These are phyloP conservation scores for Lochmaea capreae DNA, from an alignment of 2,888 invertebrate species.

Conservation along the genomic window DNA sequence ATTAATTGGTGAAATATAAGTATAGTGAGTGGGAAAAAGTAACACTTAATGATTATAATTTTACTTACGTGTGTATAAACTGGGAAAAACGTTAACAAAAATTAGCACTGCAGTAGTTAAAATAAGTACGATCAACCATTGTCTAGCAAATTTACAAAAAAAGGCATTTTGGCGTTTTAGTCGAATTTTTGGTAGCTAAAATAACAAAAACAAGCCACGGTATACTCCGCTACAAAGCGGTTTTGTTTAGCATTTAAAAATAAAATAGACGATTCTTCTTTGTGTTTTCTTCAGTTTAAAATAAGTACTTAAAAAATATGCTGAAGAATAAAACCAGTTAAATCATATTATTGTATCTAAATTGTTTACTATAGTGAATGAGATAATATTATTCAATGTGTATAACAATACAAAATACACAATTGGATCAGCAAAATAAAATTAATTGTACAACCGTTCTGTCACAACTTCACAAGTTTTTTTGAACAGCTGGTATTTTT, in stretches of 20 bases:
- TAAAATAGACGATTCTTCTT: constrained; percentile 21
- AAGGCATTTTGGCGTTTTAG: constrained; percentile 56
- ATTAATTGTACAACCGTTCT: not conserved
- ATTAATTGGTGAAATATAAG: no score
- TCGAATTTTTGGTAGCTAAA: constrained; percentile 51
- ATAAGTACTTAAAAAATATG: not conserved
- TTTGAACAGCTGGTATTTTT: not conserved
- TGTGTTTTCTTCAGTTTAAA: constrained; percentile 21
- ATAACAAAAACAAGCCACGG: constrained; percentile 5
- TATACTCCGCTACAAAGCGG: not conserved
- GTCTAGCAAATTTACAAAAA: constrained; percentile 57
- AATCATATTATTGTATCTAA: constrained; percentile 19
- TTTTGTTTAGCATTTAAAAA: constrained; percentile 29
- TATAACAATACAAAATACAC: constrained; percentile 12
- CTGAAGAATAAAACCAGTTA: not conserved
- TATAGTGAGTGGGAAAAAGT: no score
- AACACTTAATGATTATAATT: not conserved
- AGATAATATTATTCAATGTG: not conserved
- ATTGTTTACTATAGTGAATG: not conserved
- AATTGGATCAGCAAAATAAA: not conserved
- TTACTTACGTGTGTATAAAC: constrained; percentile 55
- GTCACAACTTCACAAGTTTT: not conserved
- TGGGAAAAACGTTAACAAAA: constrained; percentile 56
- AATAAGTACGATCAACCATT: constrained; percentile 56
- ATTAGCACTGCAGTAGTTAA: constrained; percentile 50